phyloP scores from a whole-genome alignment of 2,888 invertebrate species.

The Heliconius sara region DNA sequence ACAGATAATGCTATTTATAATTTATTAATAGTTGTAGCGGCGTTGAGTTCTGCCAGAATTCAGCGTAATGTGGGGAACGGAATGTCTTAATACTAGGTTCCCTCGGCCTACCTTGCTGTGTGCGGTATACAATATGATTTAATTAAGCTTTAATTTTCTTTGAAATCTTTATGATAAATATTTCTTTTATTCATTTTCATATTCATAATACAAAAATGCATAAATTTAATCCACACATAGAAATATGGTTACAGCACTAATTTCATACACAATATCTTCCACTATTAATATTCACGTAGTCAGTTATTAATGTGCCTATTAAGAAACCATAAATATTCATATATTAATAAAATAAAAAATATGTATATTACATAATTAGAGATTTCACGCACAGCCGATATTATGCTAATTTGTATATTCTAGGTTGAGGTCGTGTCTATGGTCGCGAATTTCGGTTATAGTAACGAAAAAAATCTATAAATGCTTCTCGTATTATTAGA shows the following conservation, averaged over 20 bases:
- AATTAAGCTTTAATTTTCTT: too few relatives aligned
- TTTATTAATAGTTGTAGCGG: too few relatives aligned
- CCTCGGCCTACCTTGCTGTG: too few relatives aligned
- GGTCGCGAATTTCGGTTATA: not conserved
- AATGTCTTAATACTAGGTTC: too few relatives aligned
- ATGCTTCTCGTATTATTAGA: not conserved
- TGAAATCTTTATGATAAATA: too few relatives aligned
- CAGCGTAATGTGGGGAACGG: too few relatives aligned
- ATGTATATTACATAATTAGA: constrained; percentile 6
- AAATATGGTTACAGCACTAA: not conserved
- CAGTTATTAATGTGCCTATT: constrained; percentile 3
- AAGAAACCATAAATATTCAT: not conserved
- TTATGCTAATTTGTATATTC: constrained; percentile 1
- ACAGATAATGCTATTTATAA: not conserved
- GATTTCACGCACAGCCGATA: not conserved
- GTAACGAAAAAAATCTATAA: not conserved
- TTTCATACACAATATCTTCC: not conserved
- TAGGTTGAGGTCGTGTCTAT: constrained; percentile 12
- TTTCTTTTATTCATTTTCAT: too few relatives aligned
- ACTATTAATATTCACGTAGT: not conserved
- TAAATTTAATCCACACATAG: not conserved
- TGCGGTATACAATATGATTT: too few relatives aligned
- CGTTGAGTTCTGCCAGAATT: too few relatives aligned
- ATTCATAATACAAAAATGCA: too few relatives aligned
- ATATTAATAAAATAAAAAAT: not conserved